Evolutionary conservation across 2,797 vertebrate genomes (phyloP), one percentile per base, ranked within the genome.

Genomic region (Graptemys geographica): DNA sequence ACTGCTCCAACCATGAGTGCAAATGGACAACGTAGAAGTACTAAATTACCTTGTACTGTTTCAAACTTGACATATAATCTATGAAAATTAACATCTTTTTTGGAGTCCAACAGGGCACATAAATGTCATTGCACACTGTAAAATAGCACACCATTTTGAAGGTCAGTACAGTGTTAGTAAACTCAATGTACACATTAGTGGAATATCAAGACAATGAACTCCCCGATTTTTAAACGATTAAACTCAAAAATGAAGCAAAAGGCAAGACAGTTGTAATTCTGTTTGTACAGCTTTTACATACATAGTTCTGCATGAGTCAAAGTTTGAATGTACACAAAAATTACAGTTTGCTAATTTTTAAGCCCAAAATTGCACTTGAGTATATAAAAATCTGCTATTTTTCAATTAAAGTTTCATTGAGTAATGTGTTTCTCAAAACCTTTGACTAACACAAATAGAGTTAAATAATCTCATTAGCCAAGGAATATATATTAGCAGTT

Each of bases 41-140:
- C 83, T 94, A 78, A 93, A 92, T 95, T 72, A 56, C 87, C 81
- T 94, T 69, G 28, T 85, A 92, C 4, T 53, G 16, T 93, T 95
- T 97, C 96, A 95, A 96, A 96, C 47, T 59, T 97, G 95, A 93
- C 96, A 97, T 97, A 97, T 97, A 95, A 97, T 97, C 98, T 96
- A 92, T 31, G 51, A 89, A 97, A 97, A 97, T 94, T 96, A 96
- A 83, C 96, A 94, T 97, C 83, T 91, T 94, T 97, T 97, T 95
- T 96, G 81, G 93, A 96, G 95, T 94, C 96, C 90, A 92, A 83
- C 92, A 90, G 85, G 85, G 83, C 88, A 84, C 88, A 95, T 92
- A 97, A 97, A 97, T 96, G 97, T 98, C 97, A 97, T 93, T 86
- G 85, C 94, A 93, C 86, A 27, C 90, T 79, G 37, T 93, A 94